Conservation (phyloP, 2,888 invertebrate genomes). For the Psylliodes chrysocephalus region DNA sequence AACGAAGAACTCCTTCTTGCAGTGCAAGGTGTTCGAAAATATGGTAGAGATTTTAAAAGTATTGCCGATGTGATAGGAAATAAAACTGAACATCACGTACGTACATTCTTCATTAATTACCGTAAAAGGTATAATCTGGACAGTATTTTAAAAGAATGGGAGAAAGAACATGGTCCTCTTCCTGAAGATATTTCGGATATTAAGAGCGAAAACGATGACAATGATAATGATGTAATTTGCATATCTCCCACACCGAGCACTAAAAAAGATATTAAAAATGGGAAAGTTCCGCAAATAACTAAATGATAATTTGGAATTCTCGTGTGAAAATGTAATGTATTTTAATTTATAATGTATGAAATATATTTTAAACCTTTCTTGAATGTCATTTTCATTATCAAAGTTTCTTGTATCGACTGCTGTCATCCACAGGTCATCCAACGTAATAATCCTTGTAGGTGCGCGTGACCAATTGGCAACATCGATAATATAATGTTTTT, state of each 20-base stretch:
- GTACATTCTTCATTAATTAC: slow-evolving; percentile 92
- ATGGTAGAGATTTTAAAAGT: slow-evolving; percentile 89
- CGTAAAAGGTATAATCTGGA: slow-evolving; percentile 67
- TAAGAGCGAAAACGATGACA: slow-evolving; percentile 53
- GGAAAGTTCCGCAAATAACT: slow-evolving; percentile 50
- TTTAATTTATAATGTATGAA: slow-evolving; percentile 13
- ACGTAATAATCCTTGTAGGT: no score
- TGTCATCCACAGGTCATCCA: no score
- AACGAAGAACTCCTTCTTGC: slow-evolving; percentile 92
- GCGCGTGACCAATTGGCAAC: no score
- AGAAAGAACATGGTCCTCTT: slow-evolving; percentile 76
- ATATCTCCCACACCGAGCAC: slow-evolving; percentile 64
- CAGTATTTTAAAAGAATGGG: slow-evolving; percentile 75
- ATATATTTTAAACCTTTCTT: slow-evolving; percentile 3
- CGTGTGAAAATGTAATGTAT: slow-evolving; percentile 12
- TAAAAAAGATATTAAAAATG: slow-evolving; percentile 56
- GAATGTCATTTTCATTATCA: slow-evolving; percentile 25
- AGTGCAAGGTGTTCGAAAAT: slow-evolving; percentile 84
- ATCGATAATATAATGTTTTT: no score
- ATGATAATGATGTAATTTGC: slow-evolving; percentile 62
- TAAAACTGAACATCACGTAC: slow-evolving; percentile 92
- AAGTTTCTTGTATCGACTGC: no score
- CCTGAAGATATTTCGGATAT: slow-evolving; percentile 52
- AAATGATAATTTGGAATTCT: slow-evolving; percentile 54
- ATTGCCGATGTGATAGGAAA: slow-evolving; percentile 96